Base-by-base conservation (phyloP, 2,888 invertebrate genomes). In the Melikaiella ostensackeni region DNA sequence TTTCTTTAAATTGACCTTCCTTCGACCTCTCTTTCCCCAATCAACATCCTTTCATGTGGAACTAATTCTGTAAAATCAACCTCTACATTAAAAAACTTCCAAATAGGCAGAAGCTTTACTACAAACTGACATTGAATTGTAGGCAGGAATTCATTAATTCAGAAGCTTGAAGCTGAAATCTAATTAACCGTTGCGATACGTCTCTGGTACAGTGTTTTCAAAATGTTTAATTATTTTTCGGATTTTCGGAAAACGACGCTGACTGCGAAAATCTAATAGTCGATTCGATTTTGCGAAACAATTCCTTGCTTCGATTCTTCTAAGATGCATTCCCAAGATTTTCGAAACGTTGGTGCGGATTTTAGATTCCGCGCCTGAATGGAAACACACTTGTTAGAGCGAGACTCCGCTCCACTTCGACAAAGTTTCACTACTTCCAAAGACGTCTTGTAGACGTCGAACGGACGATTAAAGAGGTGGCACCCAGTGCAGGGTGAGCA, bases 401-500 rank as follows among this genome's bases (percentile, higher is more conserved):
- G 13, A 13, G 70, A 50, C n/a, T 30, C 5, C n/a, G 70, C 50
- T 70, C 30, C 50, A 50, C 27, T 70, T 70, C 11, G 70, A 70
- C 50, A 70, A 70, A 50, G 33, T 55, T 70, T 46, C n/a, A 70
- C 70, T 70, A 70, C 70, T 50, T 30, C 30, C 70, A 8, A 33
- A 19, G 70, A 46, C 74, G 16, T 38, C n/a, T 64, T 61, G 16
- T 16, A 30, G 35, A 62, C 46, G 42, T 70, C 61, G 9, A 21
- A 24, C 73, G 74, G 77, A 61, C 73, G 76, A 79, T 76, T 21
- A 66, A 66, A 77, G 55, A 64, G 75, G 30, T 73, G 24, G 55
- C 76, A 73, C 82, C 82, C 81, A 74, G 42, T 63, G n/a, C 76
- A 80, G 86, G 84, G 83, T 83, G 86, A 87, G 88, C 89, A 85